Percentiles rank a stretch among this genome's conserved stretches.
Evolutionary conservation across 2,888 invertebrate genomes (phyloP).

Genomic region (Erpobdella octoculata): DNA sequence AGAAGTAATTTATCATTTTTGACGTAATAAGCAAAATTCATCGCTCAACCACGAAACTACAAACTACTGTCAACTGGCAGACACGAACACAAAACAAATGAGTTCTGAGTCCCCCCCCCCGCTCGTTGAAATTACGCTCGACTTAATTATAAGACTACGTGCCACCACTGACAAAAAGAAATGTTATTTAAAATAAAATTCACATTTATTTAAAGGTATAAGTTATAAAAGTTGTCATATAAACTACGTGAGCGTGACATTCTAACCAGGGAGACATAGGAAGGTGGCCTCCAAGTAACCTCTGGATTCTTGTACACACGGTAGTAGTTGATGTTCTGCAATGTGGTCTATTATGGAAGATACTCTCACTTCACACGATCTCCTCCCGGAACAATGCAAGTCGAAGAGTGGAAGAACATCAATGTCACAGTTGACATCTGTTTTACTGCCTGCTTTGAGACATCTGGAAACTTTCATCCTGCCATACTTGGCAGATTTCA

Average conservation of each 20-base stretch:
- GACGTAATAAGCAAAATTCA: too few species aligned
- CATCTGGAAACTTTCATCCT: slow-evolving; percentile 3
- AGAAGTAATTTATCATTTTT: background rate
- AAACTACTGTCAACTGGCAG: too few species aligned
- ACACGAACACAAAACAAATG: too few species aligned
- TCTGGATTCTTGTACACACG: background rate
- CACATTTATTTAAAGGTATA: too few species aligned
- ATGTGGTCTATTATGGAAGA: slow-evolving; percentile 9
- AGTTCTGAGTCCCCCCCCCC: too few species aligned
- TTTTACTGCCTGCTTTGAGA: background rate
- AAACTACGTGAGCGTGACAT: background rate
- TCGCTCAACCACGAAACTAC: too few species aligned
- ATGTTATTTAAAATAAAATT: too few species aligned
- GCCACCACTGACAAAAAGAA: too few species aligned
- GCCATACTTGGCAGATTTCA: slow-evolving; percentile 9
- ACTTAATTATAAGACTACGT: too few species aligned
- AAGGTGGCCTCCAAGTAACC: slow-evolving; percentile 12
- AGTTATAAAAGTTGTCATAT: too few species aligned
- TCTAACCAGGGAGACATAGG: background rate
- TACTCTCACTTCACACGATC: slow-evolving; percentile 13
- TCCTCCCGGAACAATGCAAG: slow-evolving; percentile 7
- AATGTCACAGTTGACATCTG: background rate
- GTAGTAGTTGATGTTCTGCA: background rate
- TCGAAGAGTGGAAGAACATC: slow-evolving; percentile 13
- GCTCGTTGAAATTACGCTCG: too few species aligned